These are phyloP conservation scores for Hyaena hyaena DNA, from an alignment of 2,113 vertebrate species.

Conservation along the genomic window DNA sequence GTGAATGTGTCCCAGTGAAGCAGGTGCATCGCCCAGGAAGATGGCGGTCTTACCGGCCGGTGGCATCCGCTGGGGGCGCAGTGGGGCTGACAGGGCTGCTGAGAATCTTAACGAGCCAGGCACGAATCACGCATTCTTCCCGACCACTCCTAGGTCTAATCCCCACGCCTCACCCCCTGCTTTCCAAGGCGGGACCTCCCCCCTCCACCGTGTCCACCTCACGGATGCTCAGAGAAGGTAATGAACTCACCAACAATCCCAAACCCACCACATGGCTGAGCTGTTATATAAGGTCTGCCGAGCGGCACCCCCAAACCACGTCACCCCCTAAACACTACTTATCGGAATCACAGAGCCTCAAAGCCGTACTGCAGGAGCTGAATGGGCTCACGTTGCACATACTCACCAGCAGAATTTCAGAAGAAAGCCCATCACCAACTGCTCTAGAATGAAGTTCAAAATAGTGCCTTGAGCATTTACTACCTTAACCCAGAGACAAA, in stretches of 20 bases:
- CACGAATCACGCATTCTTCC: background rate
- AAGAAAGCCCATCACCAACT: too few relatives aligned
- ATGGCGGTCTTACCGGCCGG: accelerated
- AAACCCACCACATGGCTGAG: background rate
- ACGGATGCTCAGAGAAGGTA: background rate
- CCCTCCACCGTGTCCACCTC: background rate
- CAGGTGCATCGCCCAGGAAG: background rate
- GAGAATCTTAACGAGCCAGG: background rate
- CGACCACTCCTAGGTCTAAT: background rate
- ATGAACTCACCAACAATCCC: too few relatives aligned
- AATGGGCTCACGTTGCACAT: too few relatives aligned
- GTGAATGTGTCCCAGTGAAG: accelerated
- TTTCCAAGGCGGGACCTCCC: background rate
- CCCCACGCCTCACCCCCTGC: background rate
- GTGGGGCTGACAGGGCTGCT: too few relatives aligned
- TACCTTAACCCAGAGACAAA: background rate
- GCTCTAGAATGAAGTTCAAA: background rate
- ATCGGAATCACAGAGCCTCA: background rate
- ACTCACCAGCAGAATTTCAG: background rate
- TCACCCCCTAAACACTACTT: background rate
- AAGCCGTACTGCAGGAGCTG: accelerated
- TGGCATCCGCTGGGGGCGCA: too few relatives aligned
- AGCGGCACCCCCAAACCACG: accelerated
- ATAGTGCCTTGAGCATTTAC: background rate
- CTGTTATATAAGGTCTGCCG: background rate